Percentiles rank a stretch among this genome's conserved stretches.
phyloP scores from a whole-genome alignment of 1,140 invertebrate species.

The Cataglyphis hispanica region DNA sequence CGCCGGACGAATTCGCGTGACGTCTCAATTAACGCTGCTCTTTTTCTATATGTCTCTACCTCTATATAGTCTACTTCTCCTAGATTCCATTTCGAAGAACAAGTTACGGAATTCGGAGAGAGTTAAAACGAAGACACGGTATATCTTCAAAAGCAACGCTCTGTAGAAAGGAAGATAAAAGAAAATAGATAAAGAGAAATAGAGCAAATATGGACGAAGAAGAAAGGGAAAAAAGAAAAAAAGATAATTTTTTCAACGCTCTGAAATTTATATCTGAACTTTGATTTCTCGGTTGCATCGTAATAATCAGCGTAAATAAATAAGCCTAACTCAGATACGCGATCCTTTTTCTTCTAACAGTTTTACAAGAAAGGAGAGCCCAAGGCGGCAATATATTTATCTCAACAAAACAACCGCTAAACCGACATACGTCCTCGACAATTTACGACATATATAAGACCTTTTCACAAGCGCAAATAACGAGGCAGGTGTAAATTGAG shows the following conservation, averaged over 20 bases:
- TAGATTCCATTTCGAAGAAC: neutral
- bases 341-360: too few relatives aligned
- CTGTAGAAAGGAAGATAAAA: conserved; percentile 12
- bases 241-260: neutral
- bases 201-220: neutral
- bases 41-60: neutral
- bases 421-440: neutral
- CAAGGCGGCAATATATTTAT: neutral
- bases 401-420: neutral
- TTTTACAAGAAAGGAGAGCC: too few relatives aligned
- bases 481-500: conserved; percentile 1
- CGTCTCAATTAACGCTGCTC: conserved; percentile 48
- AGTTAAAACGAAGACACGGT: neutral
- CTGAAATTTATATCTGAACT: neutral
- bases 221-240: neutral
- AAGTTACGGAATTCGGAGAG: neutral
- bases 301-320: conserved; percentile 17
- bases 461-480: conserved; percentile 27
- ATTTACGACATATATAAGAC: neutral
- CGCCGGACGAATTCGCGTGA: conserved; percentile 9
- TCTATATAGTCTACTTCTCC: neutral
- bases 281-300: neutral
- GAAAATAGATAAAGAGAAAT: neutral
- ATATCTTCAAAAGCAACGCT: neutral
- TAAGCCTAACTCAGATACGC: neutral